phyloP scores from a whole-genome alignment of 2,113 vertebrate species.

The Pachyramphus minor region DNA sequence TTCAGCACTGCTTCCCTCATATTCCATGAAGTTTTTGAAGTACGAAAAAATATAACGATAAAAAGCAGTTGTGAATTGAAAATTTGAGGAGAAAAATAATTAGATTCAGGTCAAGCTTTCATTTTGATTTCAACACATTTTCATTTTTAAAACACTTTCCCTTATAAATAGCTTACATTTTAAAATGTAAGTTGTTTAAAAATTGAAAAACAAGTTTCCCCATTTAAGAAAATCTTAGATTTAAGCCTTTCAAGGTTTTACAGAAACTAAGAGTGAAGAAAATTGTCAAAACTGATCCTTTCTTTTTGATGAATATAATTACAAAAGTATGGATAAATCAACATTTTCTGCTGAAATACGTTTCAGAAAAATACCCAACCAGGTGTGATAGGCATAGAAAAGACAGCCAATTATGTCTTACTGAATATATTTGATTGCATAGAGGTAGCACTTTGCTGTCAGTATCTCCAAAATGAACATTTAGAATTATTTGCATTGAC shows the following conservation, averaged over 20 bases:
- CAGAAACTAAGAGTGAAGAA: neutral
- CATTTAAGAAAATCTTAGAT: neutral
- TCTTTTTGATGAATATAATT: neutral
- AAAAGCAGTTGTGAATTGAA: neutral
- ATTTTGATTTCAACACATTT: neutral
- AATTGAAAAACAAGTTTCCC: neutral
- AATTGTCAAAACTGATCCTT: neutral
- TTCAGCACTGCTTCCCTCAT: neutral
- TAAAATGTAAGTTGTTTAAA: neutral
- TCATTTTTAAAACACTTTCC: neutral
- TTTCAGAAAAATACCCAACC: neutral
- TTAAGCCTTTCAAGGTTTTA: neutral
- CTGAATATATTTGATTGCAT: conserved; percentile 33
- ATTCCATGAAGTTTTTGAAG: neutral
- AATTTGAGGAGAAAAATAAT: neutral
- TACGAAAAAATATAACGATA: neutral
- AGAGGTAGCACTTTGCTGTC: neutral
- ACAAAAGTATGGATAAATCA: neutral
- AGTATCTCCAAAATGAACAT: neutral
- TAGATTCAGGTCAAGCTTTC: neutral
- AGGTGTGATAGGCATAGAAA: conserved; percentile 4
- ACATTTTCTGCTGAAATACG: neutral
- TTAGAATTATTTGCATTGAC: neutral
- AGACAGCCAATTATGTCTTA: neutral
- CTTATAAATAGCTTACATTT: neutral